phyloP scores from a whole-genome alignment of 2,888 invertebrate species.

The Sphaerophoria rueppellii region DNA sequence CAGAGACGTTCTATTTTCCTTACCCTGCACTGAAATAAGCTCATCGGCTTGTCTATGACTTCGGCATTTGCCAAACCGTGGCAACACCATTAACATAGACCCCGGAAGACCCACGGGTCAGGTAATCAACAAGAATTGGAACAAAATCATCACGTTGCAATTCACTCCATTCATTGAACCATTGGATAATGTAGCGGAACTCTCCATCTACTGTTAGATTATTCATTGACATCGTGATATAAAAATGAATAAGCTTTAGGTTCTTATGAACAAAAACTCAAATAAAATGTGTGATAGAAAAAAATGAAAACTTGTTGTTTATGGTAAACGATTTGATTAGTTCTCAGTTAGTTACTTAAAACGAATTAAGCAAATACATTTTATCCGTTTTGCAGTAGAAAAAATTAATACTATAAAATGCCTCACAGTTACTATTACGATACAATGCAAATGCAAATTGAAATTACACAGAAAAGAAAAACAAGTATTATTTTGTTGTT shows the following conservation, averaged over 20 bases:
- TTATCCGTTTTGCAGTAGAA: too few species aligned
- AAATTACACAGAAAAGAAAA: too few species aligned
- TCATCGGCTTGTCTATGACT: slow-evolving; percentile 90
- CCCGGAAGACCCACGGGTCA: slow-evolving; percentile 84
- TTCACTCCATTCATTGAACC: slow-evolving; percentile 95
- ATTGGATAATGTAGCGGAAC: slow-evolving; percentile 90
- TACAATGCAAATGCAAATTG: too few species aligned
- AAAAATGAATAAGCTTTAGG: not conserved
- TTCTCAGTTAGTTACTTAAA: too few species aligned
- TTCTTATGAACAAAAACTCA: too few species aligned
- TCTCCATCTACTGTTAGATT: slow-evolving; percentile 88
- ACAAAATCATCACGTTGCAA: slow-evolving; percentile 93
- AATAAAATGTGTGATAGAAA: too few species aligned
- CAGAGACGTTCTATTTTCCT: slow-evolving; percentile 76
- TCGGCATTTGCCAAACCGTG: slow-evolving; percentile 86
- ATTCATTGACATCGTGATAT: slow-evolving; percentile 83
- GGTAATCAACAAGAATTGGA: slow-evolving; percentile 87
- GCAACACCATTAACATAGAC: slow-evolving; percentile 89
- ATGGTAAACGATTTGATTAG: too few species aligned
- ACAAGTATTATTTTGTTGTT: too few species aligned
- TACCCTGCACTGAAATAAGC: slow-evolving; percentile 91
- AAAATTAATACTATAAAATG: too few species aligned
- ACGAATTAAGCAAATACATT: too few species aligned
- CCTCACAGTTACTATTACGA: too few species aligned
- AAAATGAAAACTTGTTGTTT: too few species aligned